Conservation (phyloP, 2,113 vertebrate genomes). For the Helogale parvula region DNA sequence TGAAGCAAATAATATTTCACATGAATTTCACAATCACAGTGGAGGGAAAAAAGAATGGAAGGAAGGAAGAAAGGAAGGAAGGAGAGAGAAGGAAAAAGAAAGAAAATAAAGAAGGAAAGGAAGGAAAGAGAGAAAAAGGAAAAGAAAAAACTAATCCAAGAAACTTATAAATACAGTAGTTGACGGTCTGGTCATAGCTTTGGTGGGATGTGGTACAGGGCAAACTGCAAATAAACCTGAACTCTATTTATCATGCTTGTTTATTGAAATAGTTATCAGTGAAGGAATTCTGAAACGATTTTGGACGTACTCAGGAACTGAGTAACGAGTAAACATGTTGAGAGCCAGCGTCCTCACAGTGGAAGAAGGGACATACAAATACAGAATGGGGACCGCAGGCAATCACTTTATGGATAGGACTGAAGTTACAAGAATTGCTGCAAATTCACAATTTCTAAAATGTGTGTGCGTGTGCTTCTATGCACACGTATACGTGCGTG, state of each 20-base stretch:
- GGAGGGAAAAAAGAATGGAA: background rate
- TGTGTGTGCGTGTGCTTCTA: background rate
- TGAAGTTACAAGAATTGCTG: background rate
- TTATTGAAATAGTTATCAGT: background rate
- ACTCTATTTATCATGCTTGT: background rate
- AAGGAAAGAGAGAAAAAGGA: background rate
- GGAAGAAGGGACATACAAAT: background rate
- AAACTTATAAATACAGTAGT: background rate
- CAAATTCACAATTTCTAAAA: background rate
- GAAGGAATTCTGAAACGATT: background rate
- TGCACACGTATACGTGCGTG: background rate
- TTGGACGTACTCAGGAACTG: background rate
- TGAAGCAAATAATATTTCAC: background rate
- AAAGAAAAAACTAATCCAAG: background rate
- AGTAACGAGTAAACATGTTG: background rate
- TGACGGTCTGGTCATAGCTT: background rate
- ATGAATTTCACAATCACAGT: background rate
- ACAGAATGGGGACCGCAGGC: background rate
- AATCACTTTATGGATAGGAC: background rate
- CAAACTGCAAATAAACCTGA: background rate
- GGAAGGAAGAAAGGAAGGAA: rapidly evolving
- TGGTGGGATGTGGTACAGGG: background rate
- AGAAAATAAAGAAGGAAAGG: too few species aligned
- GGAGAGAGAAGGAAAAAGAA: background rate
- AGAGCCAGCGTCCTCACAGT: background rate